Evolutionary conservation across 1,140 invertebrate genomes (phyloP).

Genomic region (Leptopilina clavipes): DNA sequence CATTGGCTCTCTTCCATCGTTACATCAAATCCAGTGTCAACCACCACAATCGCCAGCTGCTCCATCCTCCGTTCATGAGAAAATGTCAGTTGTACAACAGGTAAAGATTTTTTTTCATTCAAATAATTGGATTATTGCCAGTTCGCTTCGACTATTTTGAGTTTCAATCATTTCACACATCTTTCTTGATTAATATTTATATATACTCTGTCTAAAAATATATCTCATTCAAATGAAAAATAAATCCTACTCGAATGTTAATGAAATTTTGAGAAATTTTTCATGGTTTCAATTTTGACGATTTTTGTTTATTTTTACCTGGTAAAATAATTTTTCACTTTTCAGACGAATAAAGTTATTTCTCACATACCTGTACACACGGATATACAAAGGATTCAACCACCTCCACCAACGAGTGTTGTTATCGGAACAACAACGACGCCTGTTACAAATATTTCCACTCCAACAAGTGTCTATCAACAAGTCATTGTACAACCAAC

Average conservation of each 20-base stretch:
- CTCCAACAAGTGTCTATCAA: constrained; percentile 76
- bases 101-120: constrained; percentile 53
- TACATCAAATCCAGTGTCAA: constrained; percentile 68
- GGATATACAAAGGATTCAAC: constrained; percentile 63
- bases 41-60: constrained; percentile 62
- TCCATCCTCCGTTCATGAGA: constrained; percentile 68
- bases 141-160: neutral
- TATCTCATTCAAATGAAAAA: neutral
- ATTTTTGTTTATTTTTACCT: too few relatives aligned
- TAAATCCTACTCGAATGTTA: too few relatives aligned
- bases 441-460: constrained; percentile 62
- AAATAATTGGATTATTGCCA: neutral
- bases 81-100: constrained; percentile 66
- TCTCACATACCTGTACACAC: constrained; percentile 61
- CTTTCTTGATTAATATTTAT: neutral
- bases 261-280: too few relatives aligned
- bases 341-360: constrained; percentile 64
- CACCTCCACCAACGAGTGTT: constrained; percentile 66
- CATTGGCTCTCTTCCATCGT: constrained; percentile 58
- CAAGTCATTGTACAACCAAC: constrained; percentile 84
- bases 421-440: constrained; percentile 68
- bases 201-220: neutral
- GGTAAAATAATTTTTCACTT: constrained; percentile 38
- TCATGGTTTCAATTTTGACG: too few relatives aligned
- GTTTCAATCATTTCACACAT: constrained; percentile 5